Evolutionary conservation across 2,888 invertebrate species (phyloP).

Genomic region (Malthinus flaveolus): DNA sequence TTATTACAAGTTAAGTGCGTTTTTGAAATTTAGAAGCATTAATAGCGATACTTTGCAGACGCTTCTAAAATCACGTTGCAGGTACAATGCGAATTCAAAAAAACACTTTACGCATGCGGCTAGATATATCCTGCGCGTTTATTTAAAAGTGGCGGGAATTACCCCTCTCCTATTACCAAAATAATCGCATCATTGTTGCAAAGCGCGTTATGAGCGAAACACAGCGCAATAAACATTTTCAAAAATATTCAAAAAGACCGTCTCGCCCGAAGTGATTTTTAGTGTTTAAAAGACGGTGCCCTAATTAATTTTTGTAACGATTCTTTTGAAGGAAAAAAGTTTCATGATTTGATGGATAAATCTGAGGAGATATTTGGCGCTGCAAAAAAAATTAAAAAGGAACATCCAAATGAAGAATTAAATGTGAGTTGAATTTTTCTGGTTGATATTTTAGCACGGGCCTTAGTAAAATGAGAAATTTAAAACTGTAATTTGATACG

Average conservation of each 20-base stretch:
- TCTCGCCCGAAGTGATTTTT: too few relatives aligned
- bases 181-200: constrained; percentile 49
- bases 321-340: too few relatives aligned
- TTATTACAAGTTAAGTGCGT: too few relatives aligned
- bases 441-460: constrained; percentile 39
- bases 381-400: constrained; percentile 64
- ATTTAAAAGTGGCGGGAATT: constrained; percentile 49
- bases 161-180: constrained; percentile 50
- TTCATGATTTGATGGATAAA: constrained; percentile 44
- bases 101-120: constrained; percentile 30
- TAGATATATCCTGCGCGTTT: constrained; percentile 40
- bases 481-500: constrained; percentile 40
- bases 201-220: constrained; percentile 39
- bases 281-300: too few relatives aligned
- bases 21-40: too few relatives aligned
- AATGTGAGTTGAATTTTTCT: constrained; percentile 60
- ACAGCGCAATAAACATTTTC: constrained; percentile 15
- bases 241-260: background rate
- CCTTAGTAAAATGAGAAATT: constrained; percentile 37
- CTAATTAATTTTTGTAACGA: too few relatives aligned
- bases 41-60: too few relatives aligned
- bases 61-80: too few relatives aligned
- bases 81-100: too few relatives aligned
- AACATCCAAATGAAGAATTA: constrained; percentile 73
- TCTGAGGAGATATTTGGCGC: constrained; percentile 25